Percentiles rank a stretch among this genome's conserved stretches.
phyloP scores from a whole-genome alignment of 2,797 vertebrate species.

The Phylloscopus collybita region DNA sequence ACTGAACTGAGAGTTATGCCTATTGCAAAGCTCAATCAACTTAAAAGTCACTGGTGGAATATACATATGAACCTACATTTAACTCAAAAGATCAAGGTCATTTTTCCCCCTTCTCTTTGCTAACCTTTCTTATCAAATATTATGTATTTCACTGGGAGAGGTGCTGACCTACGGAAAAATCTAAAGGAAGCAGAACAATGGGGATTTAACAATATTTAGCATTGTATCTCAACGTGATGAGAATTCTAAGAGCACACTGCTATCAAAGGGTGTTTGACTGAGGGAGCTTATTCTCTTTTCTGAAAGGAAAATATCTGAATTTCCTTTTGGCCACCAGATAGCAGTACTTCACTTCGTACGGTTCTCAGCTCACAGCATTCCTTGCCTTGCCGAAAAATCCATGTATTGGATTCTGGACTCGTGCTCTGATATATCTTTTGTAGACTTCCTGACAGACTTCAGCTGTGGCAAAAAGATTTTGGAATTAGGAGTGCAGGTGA shows the following conservation, averaged over 20 bases:
- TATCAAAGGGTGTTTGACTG: neutral
- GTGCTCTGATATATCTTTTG: neutral
- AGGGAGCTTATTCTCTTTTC: neutral
- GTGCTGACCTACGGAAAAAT: neutral
- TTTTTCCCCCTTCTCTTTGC: neutral
- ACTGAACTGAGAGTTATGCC: neutral
- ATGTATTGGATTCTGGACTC: neutral
- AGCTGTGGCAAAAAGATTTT: neutral
- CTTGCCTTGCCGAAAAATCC: neutral
- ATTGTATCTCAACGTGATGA: neutral
- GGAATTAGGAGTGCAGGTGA: neutral
- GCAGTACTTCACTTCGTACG: slow-evolving; percentile 69
- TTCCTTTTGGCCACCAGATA: slow-evolving; percentile 72
- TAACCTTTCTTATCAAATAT: neutral
- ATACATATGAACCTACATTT: neutral
- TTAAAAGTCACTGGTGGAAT: neutral
- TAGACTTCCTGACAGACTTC: neutral
- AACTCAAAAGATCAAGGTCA: neutral
- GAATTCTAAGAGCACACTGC: neutral
- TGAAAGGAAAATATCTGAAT: neutral
- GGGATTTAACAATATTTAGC: neutral
- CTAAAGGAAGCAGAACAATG: neutral
- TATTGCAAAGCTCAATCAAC: neutral
- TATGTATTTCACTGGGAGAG: neutral
- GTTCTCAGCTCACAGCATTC: neutral